These are phyloP conservation scores for Microtus oregoni DNA, from an alignment of 2,113 vertebrate genomes.

Conservation along the genomic window DNA sequence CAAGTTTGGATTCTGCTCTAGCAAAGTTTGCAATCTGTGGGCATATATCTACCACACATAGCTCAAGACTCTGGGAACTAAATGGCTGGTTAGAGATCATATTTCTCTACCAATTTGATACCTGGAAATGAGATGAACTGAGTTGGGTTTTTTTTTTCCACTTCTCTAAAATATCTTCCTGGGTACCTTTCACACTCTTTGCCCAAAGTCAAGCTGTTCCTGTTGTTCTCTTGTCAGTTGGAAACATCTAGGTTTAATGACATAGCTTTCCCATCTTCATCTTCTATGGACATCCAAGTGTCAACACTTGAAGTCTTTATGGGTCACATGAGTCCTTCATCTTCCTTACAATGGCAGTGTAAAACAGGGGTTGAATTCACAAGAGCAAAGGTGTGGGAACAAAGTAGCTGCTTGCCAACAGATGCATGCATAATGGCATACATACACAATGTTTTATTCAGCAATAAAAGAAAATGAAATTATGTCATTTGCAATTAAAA, in stretches of 20 bases:
- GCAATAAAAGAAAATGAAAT: not conserved
- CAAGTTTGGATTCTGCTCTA: not conserved
- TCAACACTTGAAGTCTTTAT: not conserved
- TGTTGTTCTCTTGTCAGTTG: not conserved
- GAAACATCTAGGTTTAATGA: not conserved
- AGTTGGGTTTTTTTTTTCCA: not conserved
- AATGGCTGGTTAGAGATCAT: not conserved
- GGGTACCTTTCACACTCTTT: not conserved
- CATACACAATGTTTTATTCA: not conserved
- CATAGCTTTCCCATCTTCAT: not conserved
- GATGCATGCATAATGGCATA: not conserved
- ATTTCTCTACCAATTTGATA: not conserved
- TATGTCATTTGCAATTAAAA: not conserved
- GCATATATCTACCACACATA: not conserved
- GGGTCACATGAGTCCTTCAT: not conserved
- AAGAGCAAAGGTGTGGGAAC: not conserved
- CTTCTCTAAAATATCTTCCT: not conserved
- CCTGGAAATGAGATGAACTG: not conserved
- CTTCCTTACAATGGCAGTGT: not conserved
- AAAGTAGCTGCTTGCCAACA: not conserved
- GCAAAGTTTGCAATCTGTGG: not conserved
- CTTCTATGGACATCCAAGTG: not conserved
- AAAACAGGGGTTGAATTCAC: not conserved
- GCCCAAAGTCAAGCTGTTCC: not conserved
- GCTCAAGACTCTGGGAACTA: not conserved